Conservation (phyloP, 2,113 vertebrate genomes). For the Acanthisitta chloris region DNA sequence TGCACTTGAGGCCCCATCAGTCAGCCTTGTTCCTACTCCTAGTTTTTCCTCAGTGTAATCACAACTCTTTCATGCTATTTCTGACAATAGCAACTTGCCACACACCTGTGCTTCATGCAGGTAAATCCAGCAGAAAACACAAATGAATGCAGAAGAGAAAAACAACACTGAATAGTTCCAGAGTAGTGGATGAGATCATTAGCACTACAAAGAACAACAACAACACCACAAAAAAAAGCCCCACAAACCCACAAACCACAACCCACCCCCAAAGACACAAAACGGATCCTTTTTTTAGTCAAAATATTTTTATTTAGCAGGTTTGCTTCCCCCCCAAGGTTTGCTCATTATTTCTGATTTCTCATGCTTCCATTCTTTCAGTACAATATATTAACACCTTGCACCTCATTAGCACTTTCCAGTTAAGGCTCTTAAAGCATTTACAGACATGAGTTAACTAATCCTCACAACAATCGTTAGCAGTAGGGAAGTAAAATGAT, state of each 20-base stretch:
- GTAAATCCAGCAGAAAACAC: no score
- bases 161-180: no score
- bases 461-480: neutral
- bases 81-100: neutral
- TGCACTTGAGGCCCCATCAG: no score
- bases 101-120: no score
- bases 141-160: no score
- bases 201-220: neutral
- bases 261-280: no score
- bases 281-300: neutral
- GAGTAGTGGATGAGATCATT: neutral
- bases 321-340: neutral
- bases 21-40: neutral
- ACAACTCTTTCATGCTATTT: neutral
- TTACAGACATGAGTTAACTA: slow-evolving; percentile 30
- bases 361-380: neutral
- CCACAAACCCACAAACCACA: no score
- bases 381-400: slow-evolving; percentile 4
- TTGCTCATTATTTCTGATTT: neutral
- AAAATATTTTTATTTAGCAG: slow-evolving; percentile 66
- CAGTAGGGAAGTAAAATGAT: neutral
- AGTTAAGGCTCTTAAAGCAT: neutral
- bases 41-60: neutral
- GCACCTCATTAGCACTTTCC: neutral
- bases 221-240: neutral